Base-by-base conservation (phyloP, 2,797 vertebrate genomes). In the Oryzias sinensis region DNA sequence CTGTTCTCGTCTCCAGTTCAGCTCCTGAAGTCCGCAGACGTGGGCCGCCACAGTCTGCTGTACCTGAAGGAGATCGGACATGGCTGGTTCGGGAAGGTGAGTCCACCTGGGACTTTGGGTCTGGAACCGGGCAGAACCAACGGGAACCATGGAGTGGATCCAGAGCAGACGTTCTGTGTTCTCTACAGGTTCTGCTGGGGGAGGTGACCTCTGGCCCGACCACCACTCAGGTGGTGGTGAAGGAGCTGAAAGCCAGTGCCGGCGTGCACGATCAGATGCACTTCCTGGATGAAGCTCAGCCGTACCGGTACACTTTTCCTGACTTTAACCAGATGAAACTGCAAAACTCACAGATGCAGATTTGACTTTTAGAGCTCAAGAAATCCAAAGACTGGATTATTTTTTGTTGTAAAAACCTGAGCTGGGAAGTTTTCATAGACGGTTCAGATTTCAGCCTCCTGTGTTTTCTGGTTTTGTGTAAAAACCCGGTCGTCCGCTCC, bases 21-120 rank as follows among this genome's bases (percentile, higher is more conserved):
- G 59, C 91, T 95, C 67, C 92, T 94, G 85, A 94, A 93, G 62
- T 91, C 94, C 14, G 67, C 93, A 1, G 94, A 95, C 53, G 86
- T 96, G 58, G 86, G 93, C 70, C 93, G 95, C 65, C 95, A 96
- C 88, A 95, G 91, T 77, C 93, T 99, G 33, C 92, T 97, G 47
- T 98, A 96, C 93, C 90, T 98, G 84, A 97, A 97, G 64, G 96
- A 98, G 88, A 96, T 98, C 0, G 97, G 96, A n/a, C 91, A 91
- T 6, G 96, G 96, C 77, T 99, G 97, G 96, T 98, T 99, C 0
- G 96, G 97, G 72, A 98, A 98, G 96, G 97, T 97, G 87, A 91
- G 94, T 27, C 27, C 27, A 27, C 27, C 27, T 27, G 2, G 1
- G 27, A 27, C 27, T 27, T 27, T 7, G 7, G 27, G 33, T 37